Conservation (phyloP, 2,797 vertebrate species). For the Emys orbicularis region DNA sequence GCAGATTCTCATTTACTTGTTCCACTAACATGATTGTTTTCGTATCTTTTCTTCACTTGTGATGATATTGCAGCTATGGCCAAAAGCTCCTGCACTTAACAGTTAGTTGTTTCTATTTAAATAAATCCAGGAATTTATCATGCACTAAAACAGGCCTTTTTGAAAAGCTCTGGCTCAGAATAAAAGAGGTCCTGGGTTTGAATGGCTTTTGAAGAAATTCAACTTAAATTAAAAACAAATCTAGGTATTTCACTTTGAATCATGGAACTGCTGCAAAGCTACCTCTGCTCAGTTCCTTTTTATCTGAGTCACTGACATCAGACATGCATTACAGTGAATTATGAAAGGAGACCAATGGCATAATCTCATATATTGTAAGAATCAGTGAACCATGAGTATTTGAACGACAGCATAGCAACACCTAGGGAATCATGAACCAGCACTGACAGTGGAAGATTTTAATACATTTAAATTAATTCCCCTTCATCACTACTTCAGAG, state of each 20-base stretch:
- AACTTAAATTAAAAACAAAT: neutral
- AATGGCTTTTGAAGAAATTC: neutral
- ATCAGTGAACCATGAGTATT: neutral
- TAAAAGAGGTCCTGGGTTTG: slow-evolving; percentile 8
- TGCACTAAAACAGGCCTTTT: neutral
- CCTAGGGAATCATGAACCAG: slow-evolving; percentile 13
- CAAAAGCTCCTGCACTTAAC: neutral
- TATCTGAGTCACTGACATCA: neutral
- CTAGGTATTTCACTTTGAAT: neutral
- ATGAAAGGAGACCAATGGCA: slow-evolving; percentile 15
- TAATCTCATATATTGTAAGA: neutral
- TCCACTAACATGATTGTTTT: neutral
- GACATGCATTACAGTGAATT: neutral
- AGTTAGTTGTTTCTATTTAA: neutral
- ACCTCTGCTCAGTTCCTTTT: neutral
- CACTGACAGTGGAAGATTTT: neutral
- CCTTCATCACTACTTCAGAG: neutral
- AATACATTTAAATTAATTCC: slow-evolving; percentile 52
- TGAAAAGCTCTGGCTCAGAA: slow-evolving; percentile 2
- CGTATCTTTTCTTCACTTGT: neutral
- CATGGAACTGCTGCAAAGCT: neutral
- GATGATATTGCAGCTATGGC: neutral
- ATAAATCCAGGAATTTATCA: neutral
- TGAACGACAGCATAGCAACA: slow-evolving; percentile 40
- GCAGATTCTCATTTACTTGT: neutral